These are phyloP conservation scores for Miltochrista miniata DNA, from an alignment of 2,888 invertebrate genomes.

Conservation along the genomic window DNA sequence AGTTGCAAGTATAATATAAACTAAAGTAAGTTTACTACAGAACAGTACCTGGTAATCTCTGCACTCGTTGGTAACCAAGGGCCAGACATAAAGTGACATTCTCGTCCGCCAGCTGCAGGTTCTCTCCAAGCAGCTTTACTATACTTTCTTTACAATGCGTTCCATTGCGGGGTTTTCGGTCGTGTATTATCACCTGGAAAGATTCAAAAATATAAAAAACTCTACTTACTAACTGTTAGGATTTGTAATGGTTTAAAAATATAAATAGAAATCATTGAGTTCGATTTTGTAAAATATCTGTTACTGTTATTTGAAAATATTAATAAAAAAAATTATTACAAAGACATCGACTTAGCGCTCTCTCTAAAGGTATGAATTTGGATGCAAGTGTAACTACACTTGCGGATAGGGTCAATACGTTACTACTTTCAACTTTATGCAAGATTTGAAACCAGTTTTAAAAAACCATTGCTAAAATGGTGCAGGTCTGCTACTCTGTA, in stretches of 20 bases:
- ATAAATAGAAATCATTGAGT: too few species aligned
- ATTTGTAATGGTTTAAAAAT: neutral
- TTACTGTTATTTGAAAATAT: too few species aligned
- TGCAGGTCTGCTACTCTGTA: too few species aligned
- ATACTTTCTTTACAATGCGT: constrained; percentile 79
- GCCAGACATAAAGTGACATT: constrained; percentile 77
- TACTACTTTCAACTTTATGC: too few species aligned
- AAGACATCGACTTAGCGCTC: too few species aligned
- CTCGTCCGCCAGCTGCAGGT: constrained; percentile 75
- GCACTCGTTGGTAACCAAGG: constrained; percentile 77
- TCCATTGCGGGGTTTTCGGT: constrained; percentile 76
- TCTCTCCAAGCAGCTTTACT: constrained; percentile 75
- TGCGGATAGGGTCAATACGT: too few species aligned
- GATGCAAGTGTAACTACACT: too few species aligned
- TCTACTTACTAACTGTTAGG: neutral
- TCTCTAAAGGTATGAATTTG: too few species aligned
- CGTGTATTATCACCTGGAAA: constrained; percentile 75
- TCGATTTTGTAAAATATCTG: too few species aligned
- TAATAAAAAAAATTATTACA: too few species aligned
- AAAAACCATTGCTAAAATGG: too few species aligned
- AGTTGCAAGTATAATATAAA: neutral
- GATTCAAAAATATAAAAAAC: constrained; percentile 17
- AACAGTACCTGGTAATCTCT: constrained; percentile 69
- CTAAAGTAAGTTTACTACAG: neutral
- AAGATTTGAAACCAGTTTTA: too few species aligned